Percentiles rank a stretch among this genome's conserved stretches.
These are phyloP conservation scores for Abrostola triplasia DNA, from an alignment of 2,888 invertebrate species.

Conservation along the genomic window DNA sequence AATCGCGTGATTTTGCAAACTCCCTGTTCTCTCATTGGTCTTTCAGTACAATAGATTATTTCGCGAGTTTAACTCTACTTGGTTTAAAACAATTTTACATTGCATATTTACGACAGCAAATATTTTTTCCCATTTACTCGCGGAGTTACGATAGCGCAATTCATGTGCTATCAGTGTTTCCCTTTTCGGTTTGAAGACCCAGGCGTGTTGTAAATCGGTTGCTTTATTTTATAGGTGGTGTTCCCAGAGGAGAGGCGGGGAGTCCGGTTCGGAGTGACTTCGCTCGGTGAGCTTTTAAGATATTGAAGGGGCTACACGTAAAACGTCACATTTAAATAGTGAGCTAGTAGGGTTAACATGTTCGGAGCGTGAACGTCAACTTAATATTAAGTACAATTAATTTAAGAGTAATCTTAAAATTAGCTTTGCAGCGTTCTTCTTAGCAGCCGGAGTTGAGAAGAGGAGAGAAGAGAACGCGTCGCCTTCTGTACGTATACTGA, in stretches of 20 bases:
- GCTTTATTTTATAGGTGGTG: conserved; percentile 87
- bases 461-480: conserved; percentile 88
- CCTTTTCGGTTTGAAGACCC: conserved; percentile 81
- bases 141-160: conserved; percentile 70
- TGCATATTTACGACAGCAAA: conserved; percentile 71
- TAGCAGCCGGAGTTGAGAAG: conserved; percentile 55
- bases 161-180: conserved; percentile 82
- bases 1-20: conserved; percentile 76
- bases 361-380: conserved; percentile 30
- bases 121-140: conserved; percentile 65
- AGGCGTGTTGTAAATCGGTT: conserved; percentile 85
- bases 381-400: conserved; percentile 37
- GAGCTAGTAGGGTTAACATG: conserved; percentile 55
- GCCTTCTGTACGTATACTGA: conserved; percentile 99
- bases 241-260: conserved; percentile 74
- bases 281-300: conserved; percentile 81
- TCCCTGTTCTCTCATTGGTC: conserved; percentile 75
- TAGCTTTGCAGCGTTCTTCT: conserved; percentile 62
- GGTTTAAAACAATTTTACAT: conserved; percentile 64
- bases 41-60: conserved; percentile 78
- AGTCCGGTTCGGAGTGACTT: conserved; percentile 65
- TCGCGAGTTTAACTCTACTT: conserved; percentile 44
- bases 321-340: conserved; percentile 70
- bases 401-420: conserved; percentile 35
- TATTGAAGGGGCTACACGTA: conserved; percentile 76